These are phyloP conservation scores for Aptenodytes forsteri DNA, from an alignment of 2,113 vertebrate genomes.

Conservation along the genomic window DNA sequence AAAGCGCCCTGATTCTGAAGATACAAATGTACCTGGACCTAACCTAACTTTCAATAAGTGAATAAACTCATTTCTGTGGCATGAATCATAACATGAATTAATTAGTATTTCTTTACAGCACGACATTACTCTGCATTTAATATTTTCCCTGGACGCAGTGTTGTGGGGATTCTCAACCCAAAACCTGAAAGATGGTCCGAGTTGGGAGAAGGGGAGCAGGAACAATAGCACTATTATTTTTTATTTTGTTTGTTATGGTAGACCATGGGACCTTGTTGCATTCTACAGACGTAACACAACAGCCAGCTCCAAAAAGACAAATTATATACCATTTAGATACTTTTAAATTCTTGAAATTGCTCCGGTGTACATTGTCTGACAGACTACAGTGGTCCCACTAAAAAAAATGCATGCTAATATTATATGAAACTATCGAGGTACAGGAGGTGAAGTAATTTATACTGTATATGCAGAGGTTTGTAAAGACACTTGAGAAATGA, in stretches of 20 bases:
- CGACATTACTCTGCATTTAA: not conserved
- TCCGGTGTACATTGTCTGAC: not conserved
- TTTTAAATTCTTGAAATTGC: not conserved
- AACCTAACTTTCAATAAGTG: not conserved
- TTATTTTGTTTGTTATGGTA: not conserved
- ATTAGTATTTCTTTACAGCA: not conserved
- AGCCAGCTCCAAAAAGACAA: not conserved
- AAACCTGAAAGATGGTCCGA: not conserved
- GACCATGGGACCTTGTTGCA: not conserved
- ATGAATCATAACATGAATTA: not conserved
- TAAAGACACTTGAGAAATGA: not conserved
- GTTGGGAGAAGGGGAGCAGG: not conserved
- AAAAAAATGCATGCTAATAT: not conserved
- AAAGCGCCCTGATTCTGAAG: not conserved
- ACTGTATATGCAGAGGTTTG: not conserved
- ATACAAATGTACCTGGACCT: not conserved
- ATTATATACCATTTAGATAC: not conserved
- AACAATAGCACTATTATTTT: rapidly evolving
- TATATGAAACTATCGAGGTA: not conserved
- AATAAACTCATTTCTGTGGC: conserved; percentile 1
- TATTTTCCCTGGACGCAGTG: rapidly evolving
- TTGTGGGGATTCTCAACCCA: not conserved
- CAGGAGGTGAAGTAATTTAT: not conserved
- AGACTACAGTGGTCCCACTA: rapidly evolving
- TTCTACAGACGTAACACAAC: not conserved